A percentile compares a stretch with the other conserved stretches of the same genome.
These are phyloP conservation scores for Tinamus guttatus DNA, from an alignment of 2,113 vertebrate species.

Conservation along the genomic window DNA sequence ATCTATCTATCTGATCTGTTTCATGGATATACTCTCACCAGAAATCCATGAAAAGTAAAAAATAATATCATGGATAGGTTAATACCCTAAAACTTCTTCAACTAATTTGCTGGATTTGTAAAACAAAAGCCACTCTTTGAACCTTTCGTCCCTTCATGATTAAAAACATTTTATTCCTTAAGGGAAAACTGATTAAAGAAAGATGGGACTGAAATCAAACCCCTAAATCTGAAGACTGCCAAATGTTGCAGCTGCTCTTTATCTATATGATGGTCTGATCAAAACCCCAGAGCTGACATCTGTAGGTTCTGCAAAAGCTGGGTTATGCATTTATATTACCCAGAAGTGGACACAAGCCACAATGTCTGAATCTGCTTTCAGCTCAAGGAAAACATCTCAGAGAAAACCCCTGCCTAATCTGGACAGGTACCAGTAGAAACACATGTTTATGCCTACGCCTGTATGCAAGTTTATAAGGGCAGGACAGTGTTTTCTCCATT, in stretches of 20 bases:
- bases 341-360: neutral
- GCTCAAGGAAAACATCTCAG: neutral
- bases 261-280: neutral
- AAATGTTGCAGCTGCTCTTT: conserved; percentile 35
- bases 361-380: neutral
- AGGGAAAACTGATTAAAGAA: neutral
- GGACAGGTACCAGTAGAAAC: neutral
- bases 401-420: neutral
- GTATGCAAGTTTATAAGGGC: neutral
- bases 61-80: neutral
- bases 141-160: neutral
- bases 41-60: neutral
- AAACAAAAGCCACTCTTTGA: neutral
- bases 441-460: neutral
- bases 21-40: neutral
- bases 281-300: conserved; percentile 6
- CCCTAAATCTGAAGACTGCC: neutral
- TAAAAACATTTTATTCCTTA: neutral
- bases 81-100: neutral
- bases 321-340: neutral
- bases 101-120: neutral
- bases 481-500: neutral
- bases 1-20: neutral
- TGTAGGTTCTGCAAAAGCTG: neutral
- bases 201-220: neutral